phyloP scores from a whole-genome alignment of 2,888 invertebrate genomes.

The Cerastoderma edule region DNA sequence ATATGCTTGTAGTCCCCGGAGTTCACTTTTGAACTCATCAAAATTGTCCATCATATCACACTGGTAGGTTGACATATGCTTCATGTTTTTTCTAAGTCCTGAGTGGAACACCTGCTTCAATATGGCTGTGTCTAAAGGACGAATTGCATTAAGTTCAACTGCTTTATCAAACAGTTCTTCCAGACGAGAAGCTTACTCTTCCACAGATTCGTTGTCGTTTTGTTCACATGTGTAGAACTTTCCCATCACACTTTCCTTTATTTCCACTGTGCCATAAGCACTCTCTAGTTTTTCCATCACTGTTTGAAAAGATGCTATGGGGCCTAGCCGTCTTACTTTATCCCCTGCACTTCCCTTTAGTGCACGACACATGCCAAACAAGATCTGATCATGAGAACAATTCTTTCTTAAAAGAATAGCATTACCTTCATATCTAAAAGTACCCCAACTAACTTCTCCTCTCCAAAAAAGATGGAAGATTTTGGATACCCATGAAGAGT shows the following conservation, averaged over 20 bases:
- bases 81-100: not conserved
- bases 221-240: slow-evolving; percentile 25
- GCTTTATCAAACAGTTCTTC: slow-evolving; percentile 18
- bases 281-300: slow-evolving; percentile 20
- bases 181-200: slow-evolving; percentile 4
- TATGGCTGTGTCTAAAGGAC: not conserved
- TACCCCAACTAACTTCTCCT: slow-evolving; percentile 21
- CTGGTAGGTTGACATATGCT: slow-evolving; percentile 9
- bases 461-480: slow-evolving; percentile 17
- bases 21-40: slow-evolving; percentile 28
- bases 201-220: slow-evolving; percentile 8
- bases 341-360: slow-evolving; percentile 17
- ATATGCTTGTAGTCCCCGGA: slow-evolving; percentile 13
- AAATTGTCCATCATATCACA: slow-evolving; percentile 1
- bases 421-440: slow-evolving; percentile 12
- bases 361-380: slow-evolving; percentile 1
- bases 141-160: not conserved
- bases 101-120: slow-evolving; percentile 8
- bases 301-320: not conserved
- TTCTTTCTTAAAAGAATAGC: not conserved
- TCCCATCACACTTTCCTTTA: not conserved
- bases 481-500: too few relatives aligned
- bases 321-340: slow-evolving; percentile 12
- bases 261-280: slow-evolving; percentile 21
- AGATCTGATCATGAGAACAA: not conserved